Conservation (phyloP, 1,140 invertebrate species). For the Microvelia longipes region DNA sequence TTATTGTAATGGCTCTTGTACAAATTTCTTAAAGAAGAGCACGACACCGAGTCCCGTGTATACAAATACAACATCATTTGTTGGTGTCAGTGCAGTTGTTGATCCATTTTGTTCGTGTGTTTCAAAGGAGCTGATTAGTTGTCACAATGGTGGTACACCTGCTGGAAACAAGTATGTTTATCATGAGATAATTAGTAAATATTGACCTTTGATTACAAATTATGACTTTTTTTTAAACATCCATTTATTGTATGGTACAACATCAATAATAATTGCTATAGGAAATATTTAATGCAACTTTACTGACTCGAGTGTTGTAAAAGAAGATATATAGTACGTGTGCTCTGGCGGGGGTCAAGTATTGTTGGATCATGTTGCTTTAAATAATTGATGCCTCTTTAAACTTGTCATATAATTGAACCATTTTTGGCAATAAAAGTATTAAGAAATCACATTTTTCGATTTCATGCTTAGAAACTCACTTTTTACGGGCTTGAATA, state of each 20-base stretch:
- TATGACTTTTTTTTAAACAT: neutral
- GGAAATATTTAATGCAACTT: neutral
- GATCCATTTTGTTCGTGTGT: slow-evolving; percentile 56
- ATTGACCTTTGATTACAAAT: neutral
- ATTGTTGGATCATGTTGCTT: no score
- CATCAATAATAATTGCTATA: neutral
- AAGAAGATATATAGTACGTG: no score
- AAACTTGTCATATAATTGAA: no score
- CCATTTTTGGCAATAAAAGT: no score
- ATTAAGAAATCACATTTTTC: no score
- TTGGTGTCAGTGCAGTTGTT: slow-evolving; percentile 66
- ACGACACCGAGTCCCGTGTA: slow-evolving; percentile 61
- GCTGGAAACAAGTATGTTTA: slow-evolving; percentile 37
- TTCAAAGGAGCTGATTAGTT: slow-evolving; percentile 30
- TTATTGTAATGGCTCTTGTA: slow-evolving; percentile 54
- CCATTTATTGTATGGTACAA: neutral
- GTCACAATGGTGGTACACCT: slow-evolving; percentile 55
- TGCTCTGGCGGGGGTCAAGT: no score
- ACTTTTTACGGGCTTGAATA: no score
- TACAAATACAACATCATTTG: slow-evolving; percentile 77
- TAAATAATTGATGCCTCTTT: no score
- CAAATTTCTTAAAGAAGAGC: slow-evolving; percentile 50
- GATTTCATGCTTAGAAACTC: no score
- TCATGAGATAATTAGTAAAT: no score
- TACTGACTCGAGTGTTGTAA: no score